Conservation (phyloP, 1,140 invertebrate genomes). For the Caenorhabditis tropicalis region DNA sequence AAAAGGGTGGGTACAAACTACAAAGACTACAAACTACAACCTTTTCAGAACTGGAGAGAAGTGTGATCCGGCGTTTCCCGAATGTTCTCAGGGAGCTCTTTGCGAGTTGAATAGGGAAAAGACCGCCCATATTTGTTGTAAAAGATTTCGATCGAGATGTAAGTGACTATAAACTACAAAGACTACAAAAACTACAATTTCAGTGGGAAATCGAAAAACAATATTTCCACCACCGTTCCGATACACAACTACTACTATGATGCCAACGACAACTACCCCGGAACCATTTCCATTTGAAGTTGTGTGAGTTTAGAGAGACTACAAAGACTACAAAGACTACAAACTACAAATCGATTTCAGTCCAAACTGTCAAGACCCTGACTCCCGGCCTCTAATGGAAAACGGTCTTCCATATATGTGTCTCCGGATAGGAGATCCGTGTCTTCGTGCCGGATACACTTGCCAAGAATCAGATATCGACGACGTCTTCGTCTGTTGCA, state of each 20-base stretch:
- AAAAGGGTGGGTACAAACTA: not conserved
- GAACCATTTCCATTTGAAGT: slow-evolving; percentile 14
- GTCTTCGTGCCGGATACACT: not conserved
- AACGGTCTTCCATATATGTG: slow-evolving; percentile 19
- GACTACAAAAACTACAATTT: too few relatives aligned
- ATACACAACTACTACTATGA: not conserved
- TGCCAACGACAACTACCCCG: not conserved
- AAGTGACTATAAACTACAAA: not conserved
- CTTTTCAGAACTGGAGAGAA: slow-evolving; percentile 16
- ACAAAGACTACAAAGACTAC: not conserved
- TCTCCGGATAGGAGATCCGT: not conserved
- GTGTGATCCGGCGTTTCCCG: slow-evolving; percentile 6
- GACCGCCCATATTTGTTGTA: slow-evolving; percentile 1
- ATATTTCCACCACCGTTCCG: not conserved
- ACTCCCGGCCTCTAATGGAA: slow-evolving; percentile 10
- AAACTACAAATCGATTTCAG: not conserved
- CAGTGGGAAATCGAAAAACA: not conserved
- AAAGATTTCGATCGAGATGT: not conserved
- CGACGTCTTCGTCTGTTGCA: slow-evolving; percentile 9
- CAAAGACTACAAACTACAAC: too few relatives aligned
- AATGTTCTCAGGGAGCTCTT: slow-evolving; percentile 3
- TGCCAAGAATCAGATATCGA: slow-evolving; percentile 39
- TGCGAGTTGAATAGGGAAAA: slow-evolving; percentile 27
- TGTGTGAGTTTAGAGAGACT: not conserved
- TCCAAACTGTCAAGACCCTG: slow-evolving; percentile 25